Percentiles rank a stretch among this genome's conserved stretches.
Conservation (phyloP, 2,797 vertebrate species). For the Delichon dasypus region DNA sequence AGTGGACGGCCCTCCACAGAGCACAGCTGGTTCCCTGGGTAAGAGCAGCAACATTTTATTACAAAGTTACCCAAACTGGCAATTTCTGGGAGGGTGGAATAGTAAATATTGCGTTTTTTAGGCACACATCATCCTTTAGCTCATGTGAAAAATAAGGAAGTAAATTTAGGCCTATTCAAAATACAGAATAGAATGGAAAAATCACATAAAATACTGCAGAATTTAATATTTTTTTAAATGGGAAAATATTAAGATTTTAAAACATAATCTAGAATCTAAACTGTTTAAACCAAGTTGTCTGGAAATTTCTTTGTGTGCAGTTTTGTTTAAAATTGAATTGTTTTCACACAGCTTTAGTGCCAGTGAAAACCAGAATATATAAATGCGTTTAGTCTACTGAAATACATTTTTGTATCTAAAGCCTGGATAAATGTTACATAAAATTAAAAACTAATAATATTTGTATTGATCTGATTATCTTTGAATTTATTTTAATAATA, state of each 20-base stretch:
- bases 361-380: neutral
- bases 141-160: rapidly evolving
- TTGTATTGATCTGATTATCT: neutral
- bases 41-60: constrained; percentile 31
- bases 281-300: neutral
- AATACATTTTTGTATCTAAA: neutral
- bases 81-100: neutral
- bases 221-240: neutral
- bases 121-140: rapidly evolving
- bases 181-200: neutral
- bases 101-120: rapidly evolving
- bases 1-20: constrained; percentile 89
- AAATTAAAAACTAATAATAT: neutral
- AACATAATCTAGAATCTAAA: neutral
- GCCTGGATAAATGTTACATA: neutral
- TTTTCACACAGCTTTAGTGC: neutral
- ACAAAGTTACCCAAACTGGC: neutral
- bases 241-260: neutral
- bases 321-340: neutral
- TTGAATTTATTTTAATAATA: neutral
- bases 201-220: neutral
- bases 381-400: neutral
- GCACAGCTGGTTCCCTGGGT: constrained; percentile 99
- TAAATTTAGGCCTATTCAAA: neutral
- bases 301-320: neutral